Evolutionary conservation across 2,888 invertebrate genomes (phyloP).

Genomic region (Pheosia tremula): DNA sequence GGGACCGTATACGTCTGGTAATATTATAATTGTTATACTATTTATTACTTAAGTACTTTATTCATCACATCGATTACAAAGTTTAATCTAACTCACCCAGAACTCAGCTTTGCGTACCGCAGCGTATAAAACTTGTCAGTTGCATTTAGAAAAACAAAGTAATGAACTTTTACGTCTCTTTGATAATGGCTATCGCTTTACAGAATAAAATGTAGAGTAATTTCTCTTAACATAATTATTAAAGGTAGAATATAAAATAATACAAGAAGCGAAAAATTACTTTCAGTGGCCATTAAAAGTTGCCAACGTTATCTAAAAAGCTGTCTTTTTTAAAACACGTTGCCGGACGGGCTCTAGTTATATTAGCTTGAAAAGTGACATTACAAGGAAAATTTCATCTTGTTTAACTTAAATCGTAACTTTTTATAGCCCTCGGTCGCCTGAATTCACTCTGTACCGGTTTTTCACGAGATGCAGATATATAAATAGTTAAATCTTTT

Average conservation of each 20-base stretch:
- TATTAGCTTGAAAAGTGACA: constrained; percentile 58
- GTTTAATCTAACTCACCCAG: too few species aligned
- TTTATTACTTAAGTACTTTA: too few species aligned
- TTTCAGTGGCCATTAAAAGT: constrained; percentile 43
- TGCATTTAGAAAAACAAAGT: too few species aligned
- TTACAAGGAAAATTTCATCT: constrained; percentile 64
- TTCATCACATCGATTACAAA: too few species aligned
- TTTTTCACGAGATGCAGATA: constrained; percentile 30
- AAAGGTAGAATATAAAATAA: constrained; percentile 21
- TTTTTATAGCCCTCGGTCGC: constrained; percentile 56
- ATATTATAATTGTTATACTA: too few species aligned
- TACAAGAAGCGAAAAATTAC: constrained; percentile 21
- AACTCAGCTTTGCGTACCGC: too few species aligned
- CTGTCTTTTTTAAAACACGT: constrained; percentile 47
- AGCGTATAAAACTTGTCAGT: too few species aligned
- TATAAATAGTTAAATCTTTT: constrained; percentile 27
- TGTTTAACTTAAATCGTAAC: constrained; percentile 63
- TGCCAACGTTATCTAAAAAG: constrained; percentile 53
- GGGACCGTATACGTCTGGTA: too few species aligned
- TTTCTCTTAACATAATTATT: constrained; percentile 12
- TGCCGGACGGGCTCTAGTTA: constrained; percentile 39
- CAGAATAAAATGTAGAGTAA: too few species aligned
- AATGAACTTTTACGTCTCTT: too few species aligned
- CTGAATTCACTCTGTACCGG: constrained; percentile 42
- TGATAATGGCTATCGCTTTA: too few species aligned